Base-by-base conservation (phyloP, 2,797 vertebrate genomes). In the Pangasius mekongensis region DNA sequence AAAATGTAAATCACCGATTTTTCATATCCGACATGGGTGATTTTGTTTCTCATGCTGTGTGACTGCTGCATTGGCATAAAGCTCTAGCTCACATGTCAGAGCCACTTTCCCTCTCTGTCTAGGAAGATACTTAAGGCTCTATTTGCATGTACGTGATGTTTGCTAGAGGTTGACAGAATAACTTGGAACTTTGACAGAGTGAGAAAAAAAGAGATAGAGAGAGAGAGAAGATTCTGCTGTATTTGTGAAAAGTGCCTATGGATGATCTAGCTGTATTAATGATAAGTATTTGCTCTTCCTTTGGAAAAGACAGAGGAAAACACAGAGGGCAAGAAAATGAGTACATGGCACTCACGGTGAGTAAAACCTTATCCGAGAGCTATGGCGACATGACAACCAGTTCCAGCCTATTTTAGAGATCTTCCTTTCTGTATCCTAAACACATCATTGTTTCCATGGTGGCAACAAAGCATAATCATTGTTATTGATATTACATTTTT, bases 41-140 rank as follows among this genome's bases (percentile, higher is more conserved):
- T 49, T 52, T 16, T 52, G 56, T 76, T 33, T 83, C 49, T 43
- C 49, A 52, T 85, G 73, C 73, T 11, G 14, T 30, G 64, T 22
- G 56, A 77, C 62, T 85, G 84, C 71, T n/a, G 73, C 67, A 60
- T 6, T 83, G 78, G 10, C 69, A 60, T 54, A 58, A 24, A 52
- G 16, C 30, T 88, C 8, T 2, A 47, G 64, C 87, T 88, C 83
- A 56, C 83, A 69, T 84, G 73, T 36, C 71, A 76, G 43, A 5
- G 64, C n/a, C 66, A 56, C 33, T 7, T 60, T 18, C 16, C 13
- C 3, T 73, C 67, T 64, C 67, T 66, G 54, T 27, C 52, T 64
- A 33, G 67, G 14, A 64, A 87, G 81, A n/a, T n/a, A 58, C 30
- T n/a, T 14, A 54, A 27, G 47, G 3, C 10, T 56, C 27, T 58